Conservation (phyloP, 2,888 invertebrate genomes). For the Dugesia japonica region DNA sequence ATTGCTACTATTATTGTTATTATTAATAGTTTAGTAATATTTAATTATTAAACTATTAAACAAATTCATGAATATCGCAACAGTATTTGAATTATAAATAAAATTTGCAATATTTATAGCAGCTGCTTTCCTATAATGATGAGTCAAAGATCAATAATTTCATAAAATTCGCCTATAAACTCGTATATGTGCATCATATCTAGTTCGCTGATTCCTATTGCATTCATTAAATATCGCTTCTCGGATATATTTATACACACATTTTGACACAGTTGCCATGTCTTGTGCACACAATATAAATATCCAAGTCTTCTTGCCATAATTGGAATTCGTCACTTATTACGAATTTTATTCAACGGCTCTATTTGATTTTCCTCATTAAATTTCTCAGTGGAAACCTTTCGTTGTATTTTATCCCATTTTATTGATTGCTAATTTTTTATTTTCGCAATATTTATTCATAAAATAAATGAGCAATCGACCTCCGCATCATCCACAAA, state of each 20-base stretch:
- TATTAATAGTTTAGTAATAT: too few species aligned
- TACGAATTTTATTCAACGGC: not conserved
- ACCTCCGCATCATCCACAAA: not conserved
- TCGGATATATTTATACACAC: not conserved
- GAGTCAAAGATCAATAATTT: not conserved
- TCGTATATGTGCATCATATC: not conserved
- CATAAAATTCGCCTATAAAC: not conserved
- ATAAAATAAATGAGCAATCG: not conserved
- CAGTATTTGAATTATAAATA: too few species aligned
- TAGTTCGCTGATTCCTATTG: not conserved
- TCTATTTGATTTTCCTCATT: not conserved
- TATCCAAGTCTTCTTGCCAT: not conserved
- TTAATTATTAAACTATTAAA: too few species aligned
- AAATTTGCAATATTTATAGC: not conserved
- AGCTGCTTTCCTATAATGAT: not conserved
- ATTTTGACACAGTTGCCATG: not conserved
- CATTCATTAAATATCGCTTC: constrained; percentile 4
- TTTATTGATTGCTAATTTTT: not conserved
- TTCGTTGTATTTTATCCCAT: not conserved
- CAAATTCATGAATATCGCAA: too few species aligned
- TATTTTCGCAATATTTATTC: not conserved
- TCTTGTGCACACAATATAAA: not conserved
- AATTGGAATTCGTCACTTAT: not conserved
- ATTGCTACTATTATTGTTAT: too few species aligned
- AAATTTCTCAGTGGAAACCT: not conserved